Percentiles rank a stretch among this genome's conserved stretches.
Conservation (phyloP, 2,888 invertebrate genomes). For the Microctonus aethiopoides region DNA sequence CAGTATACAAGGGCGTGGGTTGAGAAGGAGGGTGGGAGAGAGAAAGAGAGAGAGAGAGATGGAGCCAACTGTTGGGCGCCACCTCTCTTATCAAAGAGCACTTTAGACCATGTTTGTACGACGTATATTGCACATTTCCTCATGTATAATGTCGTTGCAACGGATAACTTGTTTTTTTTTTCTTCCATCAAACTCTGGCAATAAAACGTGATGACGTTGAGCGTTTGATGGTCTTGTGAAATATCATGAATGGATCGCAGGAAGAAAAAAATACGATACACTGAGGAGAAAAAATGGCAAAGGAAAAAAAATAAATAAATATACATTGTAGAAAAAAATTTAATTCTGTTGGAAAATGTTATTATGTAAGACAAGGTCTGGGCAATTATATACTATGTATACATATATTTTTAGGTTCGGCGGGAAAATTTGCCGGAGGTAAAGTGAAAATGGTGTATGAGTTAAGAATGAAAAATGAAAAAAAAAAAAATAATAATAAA, state of each 20-base stretch:
- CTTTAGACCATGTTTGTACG: slow-evolving; percentile 20
- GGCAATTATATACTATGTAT: background rate
- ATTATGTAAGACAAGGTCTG: background rate
- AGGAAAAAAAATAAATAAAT: background rate
- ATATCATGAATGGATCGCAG: too few relatives aligned
- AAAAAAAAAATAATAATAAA: background rate
- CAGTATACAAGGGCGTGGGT: background rate
- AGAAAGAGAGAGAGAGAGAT: background rate
- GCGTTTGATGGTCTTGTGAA: background rate
- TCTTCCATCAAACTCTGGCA: background rate
- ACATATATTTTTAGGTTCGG: too few relatives aligned
- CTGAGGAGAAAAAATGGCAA: background rate
- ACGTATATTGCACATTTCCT: slow-evolving; percentile 4
- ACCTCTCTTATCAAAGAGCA: slow-evolving; percentile 12
- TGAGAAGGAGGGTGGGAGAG: background rate
- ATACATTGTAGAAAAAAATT: background rate
- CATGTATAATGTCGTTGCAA: background rate
- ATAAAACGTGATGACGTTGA: slow-evolving; percentile 1
- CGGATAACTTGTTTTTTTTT: background rate
- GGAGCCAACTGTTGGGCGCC: background rate
- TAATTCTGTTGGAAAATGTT: background rate
- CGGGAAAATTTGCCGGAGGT: background rate
- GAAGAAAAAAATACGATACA: too few relatives aligned
- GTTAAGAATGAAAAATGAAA: background rate
- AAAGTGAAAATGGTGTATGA: background rate